phyloP scores from a whole-genome alignment of 2,888 invertebrate genomes.

The Lottia gigantea region DNA sequence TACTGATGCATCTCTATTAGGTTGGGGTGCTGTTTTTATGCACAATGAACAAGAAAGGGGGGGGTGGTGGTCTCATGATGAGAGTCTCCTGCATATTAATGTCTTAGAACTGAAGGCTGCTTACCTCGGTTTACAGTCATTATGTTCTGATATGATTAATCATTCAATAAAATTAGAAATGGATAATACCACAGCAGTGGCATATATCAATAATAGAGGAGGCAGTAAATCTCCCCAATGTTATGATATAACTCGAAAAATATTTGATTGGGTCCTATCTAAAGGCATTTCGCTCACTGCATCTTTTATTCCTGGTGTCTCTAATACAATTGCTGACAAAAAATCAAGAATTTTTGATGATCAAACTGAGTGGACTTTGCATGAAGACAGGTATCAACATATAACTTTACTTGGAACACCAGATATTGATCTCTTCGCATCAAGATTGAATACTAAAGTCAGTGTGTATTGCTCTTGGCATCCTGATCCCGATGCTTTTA shows the following conservation, averaged over 20 bases:
- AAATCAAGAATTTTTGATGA: conserved; percentile 15
- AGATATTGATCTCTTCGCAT: background rate
- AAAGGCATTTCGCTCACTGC: conserved; percentile 9
- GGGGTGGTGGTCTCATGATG: conserved; percentile 16
- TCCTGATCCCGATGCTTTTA: conserved; percentile 20
- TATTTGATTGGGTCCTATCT: conserved; percentile 16
- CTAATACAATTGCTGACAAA: background rate
- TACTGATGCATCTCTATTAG: conserved; percentile 17
- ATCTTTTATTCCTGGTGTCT: conserved; percentile 11
- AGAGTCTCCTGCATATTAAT: conserved; percentile 17
- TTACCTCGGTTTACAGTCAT: conserved; percentile 16
- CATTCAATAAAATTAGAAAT: conserved; percentile 11
- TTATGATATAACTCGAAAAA: conserved; percentile 1
- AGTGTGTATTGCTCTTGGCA: background rate
- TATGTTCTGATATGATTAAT: background rate
- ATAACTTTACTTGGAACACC: background rate
- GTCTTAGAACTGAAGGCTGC: conserved; percentile 16
- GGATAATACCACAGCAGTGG: conserved; percentile 19
- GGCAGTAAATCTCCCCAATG: conserved; percentile 13
- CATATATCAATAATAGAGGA: conserved; percentile 19
- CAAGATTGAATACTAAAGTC: background rate
- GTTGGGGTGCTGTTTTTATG: conserved; percentile 1
- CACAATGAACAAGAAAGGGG: background rate
- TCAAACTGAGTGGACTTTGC: conserved; percentile 20
- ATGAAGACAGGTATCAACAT: background rate